Evolutionary conservation across 2,797 vertebrate genomes (phyloP).

Genomic region (Falco naumanni): DNA sequence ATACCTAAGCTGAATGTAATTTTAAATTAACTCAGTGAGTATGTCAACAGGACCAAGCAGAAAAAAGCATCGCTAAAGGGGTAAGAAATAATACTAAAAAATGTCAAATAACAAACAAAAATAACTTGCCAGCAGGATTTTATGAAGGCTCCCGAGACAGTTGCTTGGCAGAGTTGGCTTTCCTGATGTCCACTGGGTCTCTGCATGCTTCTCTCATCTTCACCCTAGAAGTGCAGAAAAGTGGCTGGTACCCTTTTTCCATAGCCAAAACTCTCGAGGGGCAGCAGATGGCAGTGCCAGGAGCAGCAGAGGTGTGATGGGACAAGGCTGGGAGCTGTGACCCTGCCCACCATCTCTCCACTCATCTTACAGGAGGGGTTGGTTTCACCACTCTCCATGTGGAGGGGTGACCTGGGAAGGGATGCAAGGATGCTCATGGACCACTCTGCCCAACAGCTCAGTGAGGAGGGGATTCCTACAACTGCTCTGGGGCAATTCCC

Average conservation of each 20-base stretch:
- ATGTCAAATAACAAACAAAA: not conserved
- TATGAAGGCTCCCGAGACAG: not conserved
- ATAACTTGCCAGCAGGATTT: not conserved
- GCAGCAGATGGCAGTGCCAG: not conserved
- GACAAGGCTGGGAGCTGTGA: accelerated
- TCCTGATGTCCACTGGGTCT: accelerated
- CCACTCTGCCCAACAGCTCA: not conserved
- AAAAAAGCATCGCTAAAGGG: not conserved
- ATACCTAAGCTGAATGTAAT: not conserved
- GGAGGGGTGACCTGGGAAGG: not conserved
- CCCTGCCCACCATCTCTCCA: not conserved
- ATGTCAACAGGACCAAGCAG: not conserved
- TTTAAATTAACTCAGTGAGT: not conserved
- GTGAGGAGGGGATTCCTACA: accelerated
- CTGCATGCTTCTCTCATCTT: not conserved
- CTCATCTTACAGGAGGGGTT: accelerated
- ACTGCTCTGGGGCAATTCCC: no score
- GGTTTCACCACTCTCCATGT: not conserved
- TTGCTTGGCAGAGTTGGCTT: not conserved
- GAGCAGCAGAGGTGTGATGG: not conserved
- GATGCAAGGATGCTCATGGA: not conserved
- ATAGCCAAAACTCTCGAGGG: not conserved
- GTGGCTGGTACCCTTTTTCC: no score
- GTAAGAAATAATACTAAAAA: not conserved
- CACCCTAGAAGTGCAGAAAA: not conserved